Conservation (phyloP, 2,797 vertebrate species). For the Sebastolobus alascanus region DNA sequence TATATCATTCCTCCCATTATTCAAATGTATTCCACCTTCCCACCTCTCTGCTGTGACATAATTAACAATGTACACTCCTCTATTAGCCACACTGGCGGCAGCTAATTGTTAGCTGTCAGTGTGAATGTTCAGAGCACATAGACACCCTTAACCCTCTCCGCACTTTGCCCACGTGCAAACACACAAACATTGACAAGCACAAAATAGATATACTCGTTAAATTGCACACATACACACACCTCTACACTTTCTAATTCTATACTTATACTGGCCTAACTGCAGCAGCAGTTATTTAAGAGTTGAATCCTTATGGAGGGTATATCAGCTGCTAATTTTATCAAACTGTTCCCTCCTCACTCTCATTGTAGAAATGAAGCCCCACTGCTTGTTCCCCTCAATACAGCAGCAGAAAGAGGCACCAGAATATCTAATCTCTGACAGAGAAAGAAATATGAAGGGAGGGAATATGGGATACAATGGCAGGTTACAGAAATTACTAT, state of each 20-base stretch:
- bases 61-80: conserved; percentile 82
- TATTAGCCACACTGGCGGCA: conserved; percentile 74
- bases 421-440: conserved; percentile 40
- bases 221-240: not conserved
- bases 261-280: conserved; percentile 5
- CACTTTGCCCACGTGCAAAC: conserved; percentile 27
- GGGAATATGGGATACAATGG: conserved; percentile 5
- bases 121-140: conserved; percentile 70
- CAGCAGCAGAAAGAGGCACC: conserved; percentile 35
- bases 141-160: conserved; percentile 55
- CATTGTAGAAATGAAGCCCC: conserved; percentile 54
- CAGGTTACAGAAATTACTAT: conserved; percentile 25
- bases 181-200: conserved; percentile 20
- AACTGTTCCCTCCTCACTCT: conserved; percentile 62
- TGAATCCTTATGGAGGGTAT: conserved; percentile 52
- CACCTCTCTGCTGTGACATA: conserved; percentile 79
- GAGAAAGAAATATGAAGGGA: conserved; percentile 35
- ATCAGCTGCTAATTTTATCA: conserved; percentile 69
- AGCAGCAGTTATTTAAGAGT: conserved; percentile 48
- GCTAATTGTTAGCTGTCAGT: conserved; percentile 85
- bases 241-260: conserved; percentile 12
- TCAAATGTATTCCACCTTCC: conserved; percentile 84
- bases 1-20: conserved; percentile 77
- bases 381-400: conserved; percentile 51
- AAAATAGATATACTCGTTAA: conserved; percentile 6